Percentiles rank a stretch among this genome's conserved stretches.
phyloP scores from a whole-genome alignment of 2,888 invertebrate genomes.

The Phalera bucephala region DNA sequence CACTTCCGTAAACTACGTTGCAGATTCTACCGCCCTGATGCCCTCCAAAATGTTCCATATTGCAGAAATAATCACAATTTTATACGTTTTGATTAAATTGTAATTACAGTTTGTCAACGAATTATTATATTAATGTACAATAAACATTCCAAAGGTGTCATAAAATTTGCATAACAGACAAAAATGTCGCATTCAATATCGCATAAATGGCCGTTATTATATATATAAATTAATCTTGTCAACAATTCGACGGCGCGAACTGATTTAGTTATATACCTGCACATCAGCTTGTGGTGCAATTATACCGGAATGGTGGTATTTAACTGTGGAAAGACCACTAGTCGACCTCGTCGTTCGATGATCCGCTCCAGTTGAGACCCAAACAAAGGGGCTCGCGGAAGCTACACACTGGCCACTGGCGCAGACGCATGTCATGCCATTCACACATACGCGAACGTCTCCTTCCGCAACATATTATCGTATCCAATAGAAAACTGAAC shows the following conservation, averaged over 20 bases:
- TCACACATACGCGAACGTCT: conserved; percentile 9
- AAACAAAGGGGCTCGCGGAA: conserved; percentile 59
- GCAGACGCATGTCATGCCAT: conserved; percentile 14
- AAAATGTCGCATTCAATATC: conserved; percentile 3
- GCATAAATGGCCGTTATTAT: conserved; percentile 7
- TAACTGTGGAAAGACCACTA: conserved; percentile 58
- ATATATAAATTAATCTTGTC: conserved; percentile 15
- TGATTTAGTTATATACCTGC: conserved; percentile 11
- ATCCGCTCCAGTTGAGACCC: conserved; percentile 36
- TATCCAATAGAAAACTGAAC: conserved; percentile 7
- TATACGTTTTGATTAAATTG: no score
- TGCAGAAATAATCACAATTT: neutral
- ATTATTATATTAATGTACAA: neutral
- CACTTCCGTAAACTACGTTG: conserved; percentile 33
- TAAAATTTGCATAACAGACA: conserved; percentile 16
- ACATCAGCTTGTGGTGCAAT: conserved; percentile 10
- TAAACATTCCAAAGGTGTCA: conserved; percentile 1
- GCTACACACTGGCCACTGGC: conserved; percentile 16
- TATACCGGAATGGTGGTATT: conserved; percentile 28
- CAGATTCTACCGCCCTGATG: conserved; percentile 4
- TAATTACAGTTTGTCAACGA: no score
- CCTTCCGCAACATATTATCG: conserved; percentile 12
- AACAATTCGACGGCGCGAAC: conserved; percentile 8
- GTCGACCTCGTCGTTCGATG: conserved; percentile 54
- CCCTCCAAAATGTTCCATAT: neutral